Conservation (phyloP, 2,797 vertebrate genomes). For the Tachyglossus aculeatus region DNA sequence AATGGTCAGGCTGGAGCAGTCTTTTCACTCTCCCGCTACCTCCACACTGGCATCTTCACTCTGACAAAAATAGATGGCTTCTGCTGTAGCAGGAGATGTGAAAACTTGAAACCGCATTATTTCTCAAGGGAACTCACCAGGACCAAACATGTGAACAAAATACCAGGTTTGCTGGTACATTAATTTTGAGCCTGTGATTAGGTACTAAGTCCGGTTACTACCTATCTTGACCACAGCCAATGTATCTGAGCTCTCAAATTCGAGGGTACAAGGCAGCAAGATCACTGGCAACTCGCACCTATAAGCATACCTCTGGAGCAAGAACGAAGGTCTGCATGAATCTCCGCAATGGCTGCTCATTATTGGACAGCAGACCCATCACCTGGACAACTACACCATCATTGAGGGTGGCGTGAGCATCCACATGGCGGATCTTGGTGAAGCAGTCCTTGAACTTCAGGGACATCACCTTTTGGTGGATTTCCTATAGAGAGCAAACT, state of each 20-base stretch:
- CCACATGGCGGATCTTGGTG: constrained; percentile 95
- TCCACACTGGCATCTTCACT: too few species aligned
- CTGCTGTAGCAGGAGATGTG: too few species aligned
- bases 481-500: constrained; percentile 80
- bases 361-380: constrained; percentile 97
- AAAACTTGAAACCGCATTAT: too few species aligned
- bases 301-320: constrained; percentile 86
- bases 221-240: background rate
- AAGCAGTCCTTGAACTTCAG: constrained; percentile 95
- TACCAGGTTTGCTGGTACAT: too few species aligned
- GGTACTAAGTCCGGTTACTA: too few species aligned
- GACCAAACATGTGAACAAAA: too few species aligned
- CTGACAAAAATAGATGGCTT: too few species aligned
- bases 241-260: background rate
- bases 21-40: too few species aligned
- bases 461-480: constrained; percentile 96
- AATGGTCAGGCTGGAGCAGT: too few species aligned
- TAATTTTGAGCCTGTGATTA: too few species aligned
- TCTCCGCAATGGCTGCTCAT: constrained; percentile 95
- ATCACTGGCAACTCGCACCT: background rate
- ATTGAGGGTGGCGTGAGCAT: constrained; percentile 93
- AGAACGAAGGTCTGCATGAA: constrained; percentile 98
- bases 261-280: background rate
- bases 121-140: too few species aligned
- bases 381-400: constrained; percentile 97